Evolutionary conservation across 2,888 invertebrate species (phyloP).

Genomic region (Drosophila maculinotata): DNA sequence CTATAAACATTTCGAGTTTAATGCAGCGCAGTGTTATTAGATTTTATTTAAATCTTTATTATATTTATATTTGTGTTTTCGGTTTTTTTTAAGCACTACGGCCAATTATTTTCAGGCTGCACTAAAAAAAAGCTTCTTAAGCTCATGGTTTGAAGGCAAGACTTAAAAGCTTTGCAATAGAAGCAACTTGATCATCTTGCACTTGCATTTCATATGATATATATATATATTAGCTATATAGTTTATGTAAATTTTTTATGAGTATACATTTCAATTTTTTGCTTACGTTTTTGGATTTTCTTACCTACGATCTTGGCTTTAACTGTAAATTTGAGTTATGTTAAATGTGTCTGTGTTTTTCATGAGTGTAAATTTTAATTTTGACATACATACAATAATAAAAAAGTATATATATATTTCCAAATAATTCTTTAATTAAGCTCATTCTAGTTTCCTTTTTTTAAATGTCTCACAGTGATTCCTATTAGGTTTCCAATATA

Average conservation of each 20-base stretch:
- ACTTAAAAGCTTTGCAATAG: slow-evolving; percentile 71
- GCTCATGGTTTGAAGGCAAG: slow-evolving; percentile 62
- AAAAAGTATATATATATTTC: slow-evolving; percentile 9
- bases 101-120: slow-evolving; percentile 61
- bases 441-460: not conserved
- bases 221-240: slow-evolving; percentile 30
- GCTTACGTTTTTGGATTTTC: slow-evolving; percentile 53
- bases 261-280: slow-evolving; percentile 35
- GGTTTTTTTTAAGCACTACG: slow-evolving; percentile 65
- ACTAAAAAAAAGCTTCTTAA: slow-evolving; percentile 66
- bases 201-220: slow-evolving; percentile 45
- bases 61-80: slow-evolving; percentile 39
- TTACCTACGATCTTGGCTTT: slow-evolving; percentile 61
- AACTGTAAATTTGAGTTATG: slow-evolving; percentile 59
- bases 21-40: slow-evolving; percentile 60
- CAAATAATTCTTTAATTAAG: not conserved
- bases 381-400: slow-evolving; percentile 12
- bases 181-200: slow-evolving; percentile 56
- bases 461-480: too few species aligned
- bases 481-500: not conserved
- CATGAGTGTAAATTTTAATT: slow-evolving; percentile 10
- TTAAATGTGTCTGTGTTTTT: slow-evolving; percentile 33
- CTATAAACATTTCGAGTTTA: slow-evolving; percentile 65
- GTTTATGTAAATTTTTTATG: slow-evolving; percentile 29
- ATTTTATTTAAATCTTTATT: slow-evolving; percentile 27